A percentile compares a stretch with the other conserved stretches of the same genome.
phyloP scores from a whole-genome alignment of 2,888 invertebrate genomes.

The Nysson spinosus region DNA sequence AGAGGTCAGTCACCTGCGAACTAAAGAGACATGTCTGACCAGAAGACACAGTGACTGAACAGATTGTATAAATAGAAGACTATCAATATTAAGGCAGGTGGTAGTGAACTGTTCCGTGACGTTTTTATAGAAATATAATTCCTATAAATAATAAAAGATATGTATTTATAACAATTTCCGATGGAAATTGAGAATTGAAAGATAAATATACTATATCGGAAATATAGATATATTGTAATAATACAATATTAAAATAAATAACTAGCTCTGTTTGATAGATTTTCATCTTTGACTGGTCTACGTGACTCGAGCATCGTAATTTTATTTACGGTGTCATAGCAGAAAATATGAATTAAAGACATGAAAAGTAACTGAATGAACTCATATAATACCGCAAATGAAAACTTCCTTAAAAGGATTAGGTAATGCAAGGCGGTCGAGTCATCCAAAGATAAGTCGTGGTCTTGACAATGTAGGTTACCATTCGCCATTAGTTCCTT shows the following conservation, averaged over 20 bases:
- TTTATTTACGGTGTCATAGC: no score
- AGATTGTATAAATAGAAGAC: slow-evolving; percentile 31
- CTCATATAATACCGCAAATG: no score
- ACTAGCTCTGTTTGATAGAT: no score
- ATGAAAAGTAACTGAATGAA: slow-evolving; percentile 17
- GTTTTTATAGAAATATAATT: slow-evolving; percentile 26
- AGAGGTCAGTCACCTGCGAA: slow-evolving; percentile 35
- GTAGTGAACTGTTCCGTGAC: slow-evolving; percentile 26
- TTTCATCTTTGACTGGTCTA: no score
- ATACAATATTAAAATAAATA: no score
- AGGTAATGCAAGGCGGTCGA: slow-evolving; percentile 29
- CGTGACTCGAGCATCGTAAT: no score
- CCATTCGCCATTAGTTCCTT: slow-evolving; percentile 45
- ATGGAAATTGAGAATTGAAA: not conserved
- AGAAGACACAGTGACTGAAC: slow-evolving; percentile 3
- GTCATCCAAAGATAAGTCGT: slow-evolving; percentile 42
- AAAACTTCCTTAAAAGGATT: slow-evolving; percentile 57
- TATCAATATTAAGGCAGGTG: slow-evolving; percentile 33
- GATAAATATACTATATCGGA: no score
- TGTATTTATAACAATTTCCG: not conserved
- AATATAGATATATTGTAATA: no score
- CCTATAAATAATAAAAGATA: slow-evolving; percentile 32
- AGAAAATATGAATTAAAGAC: no score
- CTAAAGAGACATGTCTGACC: slow-evolving; percentile 1
- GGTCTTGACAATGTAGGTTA: slow-evolving; percentile 60